Base-by-base conservation (phyloP, 1,140 invertebrate genomes). In the Drusus annulatus region DNA sequence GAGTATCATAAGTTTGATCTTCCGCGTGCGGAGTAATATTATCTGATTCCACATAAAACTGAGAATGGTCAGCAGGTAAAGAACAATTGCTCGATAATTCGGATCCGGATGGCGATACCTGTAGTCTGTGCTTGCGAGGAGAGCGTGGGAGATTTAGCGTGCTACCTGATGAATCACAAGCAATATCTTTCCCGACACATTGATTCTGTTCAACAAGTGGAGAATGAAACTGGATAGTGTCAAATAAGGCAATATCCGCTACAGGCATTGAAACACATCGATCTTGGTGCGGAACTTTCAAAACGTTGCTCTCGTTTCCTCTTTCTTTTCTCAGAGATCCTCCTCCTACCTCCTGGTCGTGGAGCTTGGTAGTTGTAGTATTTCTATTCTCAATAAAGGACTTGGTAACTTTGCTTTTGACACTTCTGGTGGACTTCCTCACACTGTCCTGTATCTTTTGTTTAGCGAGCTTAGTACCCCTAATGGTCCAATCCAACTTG, bases 201-300 rank as follows among this genome's bases (percentile, higher is more conserved):
- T 78, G 52, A n/a, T 31, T 52, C 16, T 78, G 77, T 36, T 78
- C 77, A 19, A 25, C 28, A 31, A 78, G 36, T 17, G 77, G 77
- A 36, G 77, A 78, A 31, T 78, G 16, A 58, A 78, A 78, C 51
- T 71, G 77, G 19, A 78, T 68, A 19, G 8, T 19, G 45, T 78
- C 77, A 45, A 78, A 78, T 58, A 78, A 50, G 13, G 13, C 31
- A 13, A 50, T 58, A 15, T 78, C 63, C 10, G 50, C 36, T 1
- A 60, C 45, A 10, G 77, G 51, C 62, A 69, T 56, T 0, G 77
- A 78, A 13, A 78, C 77, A 56, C 63, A 69, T 13, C 77, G 23
- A n/a, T 78, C 77, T 56, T 56, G 7, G 15, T 28, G n/a, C 0
- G 77, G 77, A 21, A 78, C 51, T 17, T 7, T 68, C n/a, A 78